These are phyloP conservation scores for Takifugu bimaculatus DNA, from an alignment of 2,113 vertebrate species.

Conservation along the genomic window DNA sequence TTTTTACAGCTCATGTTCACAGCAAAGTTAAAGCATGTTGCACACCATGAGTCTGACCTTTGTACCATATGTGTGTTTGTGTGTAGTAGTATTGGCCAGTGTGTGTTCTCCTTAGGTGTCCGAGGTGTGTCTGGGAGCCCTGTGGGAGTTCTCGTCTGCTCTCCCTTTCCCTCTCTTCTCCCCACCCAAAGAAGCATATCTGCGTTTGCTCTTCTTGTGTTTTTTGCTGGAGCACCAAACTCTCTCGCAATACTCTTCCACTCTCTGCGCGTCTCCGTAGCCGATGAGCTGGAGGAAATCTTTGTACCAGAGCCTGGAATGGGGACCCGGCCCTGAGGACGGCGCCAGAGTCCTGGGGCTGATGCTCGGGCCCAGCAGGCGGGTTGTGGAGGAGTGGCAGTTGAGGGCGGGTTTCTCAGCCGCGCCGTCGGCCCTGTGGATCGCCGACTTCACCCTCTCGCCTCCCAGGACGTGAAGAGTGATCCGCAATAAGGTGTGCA, in stretches of 20 bases:
- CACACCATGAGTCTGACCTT: slow-evolving; percentile 47
- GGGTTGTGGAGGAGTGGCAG: slow-evolving; percentile 45
- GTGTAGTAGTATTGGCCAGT: slow-evolving; percentile 1
- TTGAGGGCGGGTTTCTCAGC: slow-evolving; percentile 39
- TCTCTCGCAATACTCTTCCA: slow-evolving; percentile 95
- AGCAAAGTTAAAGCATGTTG: slow-evolving; percentile 41
- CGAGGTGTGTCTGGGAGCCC: slow-evolving; percentile 82
- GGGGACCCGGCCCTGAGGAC: slow-evolving; percentile 67
- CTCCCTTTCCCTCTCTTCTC: slow-evolving; percentile 77
- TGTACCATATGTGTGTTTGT: slow-evolving; percentile 23
- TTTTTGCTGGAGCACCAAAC: slow-evolving; percentile 93
- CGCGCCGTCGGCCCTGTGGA: slow-evolving; percentile 64
- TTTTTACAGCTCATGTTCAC: slow-evolving; percentile 24
- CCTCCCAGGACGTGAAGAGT: slow-evolving; percentile 84
- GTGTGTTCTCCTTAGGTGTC: slow-evolving; percentile 70
- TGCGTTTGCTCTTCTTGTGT: slow-evolving; percentile 89
- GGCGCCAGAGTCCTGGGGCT: slow-evolving; percentile 75
- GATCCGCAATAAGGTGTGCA: slow-evolving; percentile 84
- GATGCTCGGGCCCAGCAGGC: slow-evolving; percentile 48
- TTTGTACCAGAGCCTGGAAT: slow-evolving; percentile 88
- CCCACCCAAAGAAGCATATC: slow-evolving; percentile 70
- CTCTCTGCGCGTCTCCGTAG: slow-evolving; percentile 88
- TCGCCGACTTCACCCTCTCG: slow-evolving; percentile 78
- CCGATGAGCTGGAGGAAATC: slow-evolving; percentile 95
- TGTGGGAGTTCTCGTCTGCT: slow-evolving; percentile 75